Evolutionary conservation across 2,888 invertebrate species (phyloP).

Genomic region (Melanostoma mellinum): DNA sequence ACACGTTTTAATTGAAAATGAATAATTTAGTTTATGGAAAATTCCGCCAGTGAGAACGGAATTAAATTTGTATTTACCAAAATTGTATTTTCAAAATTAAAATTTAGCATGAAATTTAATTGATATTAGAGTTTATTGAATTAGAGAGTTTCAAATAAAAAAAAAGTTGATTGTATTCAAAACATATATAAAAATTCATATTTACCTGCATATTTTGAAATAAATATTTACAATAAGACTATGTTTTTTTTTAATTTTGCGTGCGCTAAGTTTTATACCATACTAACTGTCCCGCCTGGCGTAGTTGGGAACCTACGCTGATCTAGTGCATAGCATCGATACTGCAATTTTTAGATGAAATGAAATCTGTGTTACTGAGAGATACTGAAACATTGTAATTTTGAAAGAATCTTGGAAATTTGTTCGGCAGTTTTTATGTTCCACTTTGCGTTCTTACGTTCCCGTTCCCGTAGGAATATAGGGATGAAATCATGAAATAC

Average conservation of each 20-base stretch:
- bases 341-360: too few relatives aligned
- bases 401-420: too few relatives aligned
- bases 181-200: slow-evolving; percentile 46
- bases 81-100: slow-evolving; percentile 36
- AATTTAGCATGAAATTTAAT: neutral
- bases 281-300: too few relatives aligned
- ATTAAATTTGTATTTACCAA: slow-evolving; percentile 30
- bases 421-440: too few relatives aligned
- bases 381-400: too few relatives aligned
- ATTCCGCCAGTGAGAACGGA: slow-evolving; percentile 23
- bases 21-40: neutral
- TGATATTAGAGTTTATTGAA: slow-evolving; percentile 22
- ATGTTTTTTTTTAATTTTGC: neutral
- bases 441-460: too few relatives aligned
- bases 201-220: slow-evolving; percentile 64
- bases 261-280: too few relatives aligned
- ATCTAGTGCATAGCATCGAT: too few relatives aligned
- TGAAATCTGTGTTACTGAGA: too few relatives aligned
- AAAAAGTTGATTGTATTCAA: slow-evolving; percentile 30
- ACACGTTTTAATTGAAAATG: slow-evolving; percentile 3
- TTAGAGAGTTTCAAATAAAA: neutral
- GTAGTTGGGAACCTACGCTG: too few relatives aligned
- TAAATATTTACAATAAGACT: slow-evolving; percentile 64
- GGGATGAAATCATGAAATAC: too few relatives aligned
- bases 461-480: too few relatives aligned